Evolutionary conservation across 2,888 invertebrate species (phyloP).

Genomic region (Meandrusa payeni): DNA sequence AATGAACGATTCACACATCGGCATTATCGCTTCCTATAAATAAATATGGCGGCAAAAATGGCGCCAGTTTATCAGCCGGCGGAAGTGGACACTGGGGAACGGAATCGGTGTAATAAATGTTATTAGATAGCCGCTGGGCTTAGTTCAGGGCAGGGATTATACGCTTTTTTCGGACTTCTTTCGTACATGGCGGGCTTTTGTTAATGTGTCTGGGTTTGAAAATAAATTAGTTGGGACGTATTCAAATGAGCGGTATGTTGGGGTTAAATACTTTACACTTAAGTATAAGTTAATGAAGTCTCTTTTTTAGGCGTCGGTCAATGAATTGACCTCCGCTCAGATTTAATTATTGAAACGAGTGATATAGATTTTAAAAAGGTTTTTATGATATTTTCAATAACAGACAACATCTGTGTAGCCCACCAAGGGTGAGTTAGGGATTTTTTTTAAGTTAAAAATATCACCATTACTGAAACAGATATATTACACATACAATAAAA

Average conservation of each 20-base stretch:
- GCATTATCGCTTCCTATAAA: slow-evolving; percentile 77
- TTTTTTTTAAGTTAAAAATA: no score
- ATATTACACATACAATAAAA: no score
- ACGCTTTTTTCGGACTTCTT: slow-evolving; percentile 62
- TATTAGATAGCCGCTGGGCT: slow-evolving; percentile 80
- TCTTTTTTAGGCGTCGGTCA: slow-evolving; percentile 1
- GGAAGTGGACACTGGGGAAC: slow-evolving; percentile 79
- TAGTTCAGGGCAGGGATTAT: slow-evolving; percentile 64
- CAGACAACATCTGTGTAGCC: no score
- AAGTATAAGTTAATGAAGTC: slow-evolving; percentile 7
- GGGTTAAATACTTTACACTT: slow-evolving; percentile 32
- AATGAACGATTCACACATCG: slow-evolving; percentile 62
- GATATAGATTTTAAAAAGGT: no score
- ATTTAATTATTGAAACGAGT: no score
- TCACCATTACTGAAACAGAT: no score
- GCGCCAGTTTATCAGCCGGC: slow-evolving; percentile 76
- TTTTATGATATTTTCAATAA: no score
- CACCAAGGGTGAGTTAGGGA: no score
- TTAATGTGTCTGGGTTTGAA: slow-evolving; percentile 75
- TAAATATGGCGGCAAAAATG: slow-evolving; percentile 81
- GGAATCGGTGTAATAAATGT: slow-evolving; percentile 76
- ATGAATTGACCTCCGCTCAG: no score
- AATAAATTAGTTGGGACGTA: slow-evolving; percentile 69
- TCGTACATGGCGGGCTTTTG: slow-evolving; percentile 63
- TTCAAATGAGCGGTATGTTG: slow-evolving; percentile 44